These are phyloP conservation scores for Coregonus clupeaformis DNA, from an alignment of 2,113 vertebrate species.

Conservation along the genomic window DNA sequence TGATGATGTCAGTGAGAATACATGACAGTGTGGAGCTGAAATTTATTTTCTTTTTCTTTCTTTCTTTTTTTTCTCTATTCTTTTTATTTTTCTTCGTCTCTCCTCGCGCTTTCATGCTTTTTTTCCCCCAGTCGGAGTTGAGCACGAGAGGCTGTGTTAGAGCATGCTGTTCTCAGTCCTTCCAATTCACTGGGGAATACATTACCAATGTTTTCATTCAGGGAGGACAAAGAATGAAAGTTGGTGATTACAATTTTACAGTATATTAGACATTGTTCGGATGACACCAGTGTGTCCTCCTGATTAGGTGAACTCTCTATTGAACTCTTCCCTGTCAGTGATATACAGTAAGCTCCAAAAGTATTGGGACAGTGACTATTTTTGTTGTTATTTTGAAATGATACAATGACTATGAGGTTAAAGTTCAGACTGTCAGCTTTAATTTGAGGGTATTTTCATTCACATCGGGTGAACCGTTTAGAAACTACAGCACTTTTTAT, in stretches of 20 bases:
- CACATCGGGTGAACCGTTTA: too few species aligned
- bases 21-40: constrained; percentile 80
- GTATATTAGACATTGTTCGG: constrained; percentile 41
- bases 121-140: constrained; percentile 56
- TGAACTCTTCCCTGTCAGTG: constrained; percentile 1
- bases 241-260: constrained; percentile 45
- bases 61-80: constrained; percentile 7
- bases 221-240: constrained; percentile 28
- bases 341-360: not conserved
- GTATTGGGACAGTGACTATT: too few species aligned
- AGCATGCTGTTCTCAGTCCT: constrained; percentile 18
- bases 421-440: too few species aligned
- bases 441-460: too few species aligned
- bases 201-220: constrained; percentile 40
- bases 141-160: constrained; percentile 54
- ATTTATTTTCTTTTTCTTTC: constrained; percentile 62
- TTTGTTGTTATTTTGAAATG: too few species aligned
- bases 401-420: too few species aligned
- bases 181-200: constrained; percentile 36
- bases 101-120: constrained; percentile 2
- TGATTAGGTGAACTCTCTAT: constrained; percentile 37
- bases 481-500: too few species aligned
- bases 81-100: not conserved
- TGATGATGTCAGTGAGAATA: constrained; percentile 90
- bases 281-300: constrained; percentile 24